Evolutionary conservation across 2,113 vertebrate genomes (phyloP), one percentile per base, ranked within the genome.

Genomic region (Brienomyrus longianalis): DNA sequence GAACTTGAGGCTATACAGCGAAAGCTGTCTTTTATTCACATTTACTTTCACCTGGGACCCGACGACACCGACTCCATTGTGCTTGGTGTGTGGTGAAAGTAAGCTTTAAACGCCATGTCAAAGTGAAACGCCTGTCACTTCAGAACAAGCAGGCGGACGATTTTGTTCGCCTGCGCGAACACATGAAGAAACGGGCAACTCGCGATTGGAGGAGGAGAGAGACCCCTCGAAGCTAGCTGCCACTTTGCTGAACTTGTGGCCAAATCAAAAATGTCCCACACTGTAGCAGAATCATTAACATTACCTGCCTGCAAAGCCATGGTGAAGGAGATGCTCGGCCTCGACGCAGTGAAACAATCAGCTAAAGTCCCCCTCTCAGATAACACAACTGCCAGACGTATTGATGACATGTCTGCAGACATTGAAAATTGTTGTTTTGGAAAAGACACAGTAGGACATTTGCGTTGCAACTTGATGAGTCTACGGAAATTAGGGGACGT

Each of bases 401-500:
- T 89, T 70, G 39, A 90, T 88, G 89, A 90, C 83, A 92, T 52
- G 90, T 91, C 70, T 85, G 89, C 66, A 17, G 90, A 91, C 80
- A 91, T 90, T 23, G 52, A 90, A 80, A 54, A 83, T 2, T 62
- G 31, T 90, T 45, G 66, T 88, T 83, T 52, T 54, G 45, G 47
- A 91, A 87, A 91, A 91, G 52, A 74, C 88, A 0, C 17, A 5
- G 62, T 89, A n/a, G 15, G 9, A 90, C 90, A 87, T 91, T 87
- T 92, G 89, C 89, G 10, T 52, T 92, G 59, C 90, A 92, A 80
- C 17, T 90, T 86, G 27, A 90, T 88, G 89, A 91, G 11, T 86
- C 86, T 50, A 88, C 50, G 1, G 89, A 88, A 43, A 88, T 91
- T 5, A 88, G 90, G 70, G 77, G 89, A 85, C 86, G 51, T 88